These are phyloP conservation scores for Hesperia comma DNA, from an alignment of 2,888 invertebrate species.

Conservation along the genomic window DNA sequence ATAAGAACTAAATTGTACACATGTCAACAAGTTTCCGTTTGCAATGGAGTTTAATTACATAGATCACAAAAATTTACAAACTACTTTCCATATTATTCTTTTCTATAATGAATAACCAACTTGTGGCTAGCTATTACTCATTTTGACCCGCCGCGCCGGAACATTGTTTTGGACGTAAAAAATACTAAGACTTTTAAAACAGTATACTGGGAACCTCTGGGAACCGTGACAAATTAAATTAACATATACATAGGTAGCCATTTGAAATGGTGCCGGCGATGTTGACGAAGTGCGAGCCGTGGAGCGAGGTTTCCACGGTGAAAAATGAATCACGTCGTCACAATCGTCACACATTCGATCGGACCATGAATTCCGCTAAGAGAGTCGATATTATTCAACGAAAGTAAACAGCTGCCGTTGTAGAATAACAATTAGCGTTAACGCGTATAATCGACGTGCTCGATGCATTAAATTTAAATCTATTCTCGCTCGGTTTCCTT, in stretches of 20 bases:
- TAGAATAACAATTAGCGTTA: constrained; percentile 77
- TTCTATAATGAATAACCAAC: too few species aligned
- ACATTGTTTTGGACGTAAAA: too few species aligned
- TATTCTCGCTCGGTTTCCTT: constrained; percentile 80
- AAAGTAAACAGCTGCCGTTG: constrained; percentile 79
- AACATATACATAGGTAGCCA: too few species aligned
- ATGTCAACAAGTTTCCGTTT: too few species aligned
- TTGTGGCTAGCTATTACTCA: too few species aligned
- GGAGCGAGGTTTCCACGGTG: constrained; percentile 46
- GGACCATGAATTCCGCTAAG: constrained; percentile 65
- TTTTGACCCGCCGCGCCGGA: too few species aligned
- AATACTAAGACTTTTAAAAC: too few species aligned
- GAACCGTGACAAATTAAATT: constrained; percentile 2
- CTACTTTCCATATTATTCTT: too few species aligned
- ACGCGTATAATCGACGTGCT: constrained; percentile 67
- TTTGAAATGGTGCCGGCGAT: neutral
- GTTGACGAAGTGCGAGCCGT: constrained; percentile 7
- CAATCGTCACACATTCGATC: constrained; percentile 53
- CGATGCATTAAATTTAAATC: constrained; percentile 80
- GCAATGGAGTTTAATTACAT: too few species aligned
- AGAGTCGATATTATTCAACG: constrained; percentile 70
- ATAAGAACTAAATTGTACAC: too few species aligned
- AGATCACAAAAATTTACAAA: too few species aligned
- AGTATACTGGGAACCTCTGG: too few species aligned
- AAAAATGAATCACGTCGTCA: constrained; percentile 60